Evolutionary conservation across 2,113 vertebrate species (phyloP).

Genomic region (Paradoxurus hermaphroditus): DNA sequence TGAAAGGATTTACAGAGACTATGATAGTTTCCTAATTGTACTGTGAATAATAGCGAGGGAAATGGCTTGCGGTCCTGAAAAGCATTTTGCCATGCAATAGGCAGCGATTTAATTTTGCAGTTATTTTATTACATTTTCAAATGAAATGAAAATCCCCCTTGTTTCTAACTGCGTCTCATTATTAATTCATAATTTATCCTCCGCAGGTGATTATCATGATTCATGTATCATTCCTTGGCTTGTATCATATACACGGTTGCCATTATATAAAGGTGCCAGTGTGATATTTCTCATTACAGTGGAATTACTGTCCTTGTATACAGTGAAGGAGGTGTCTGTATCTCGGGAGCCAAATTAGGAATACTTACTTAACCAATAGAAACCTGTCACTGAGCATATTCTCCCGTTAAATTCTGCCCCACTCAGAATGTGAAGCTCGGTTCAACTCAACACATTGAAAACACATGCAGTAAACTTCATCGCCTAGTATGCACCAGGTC

Average conservation of each 20-base stretch:
- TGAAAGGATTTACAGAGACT: slow-evolving; percentile 56
- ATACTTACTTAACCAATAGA: background rate
- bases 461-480: background rate
- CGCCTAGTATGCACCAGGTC: too few relatives aligned
- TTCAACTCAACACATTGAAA: background rate
- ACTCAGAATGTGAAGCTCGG: background rate
- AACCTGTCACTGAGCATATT: background rate
- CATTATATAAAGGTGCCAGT: slow-evolving; percentile 62
- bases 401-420: slow-evolving; percentile 15
- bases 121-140: slow-evolving; percentile 74
- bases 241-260: slow-evolving; percentile 54
- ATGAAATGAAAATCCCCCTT: slow-evolving; percentile 71
- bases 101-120: slow-evolving; percentile 64
- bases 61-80: slow-evolving; percentile 42
- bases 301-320: slow-evolving; percentile 17
- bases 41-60: slow-evolving; percentile 42
- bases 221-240: slow-evolving; percentile 51
- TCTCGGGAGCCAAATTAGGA: slow-evolving; percentile 46
- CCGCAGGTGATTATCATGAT: slow-evolving; percentile 65
- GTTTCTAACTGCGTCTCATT: slow-evolving; percentile 71
- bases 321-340: background rate
- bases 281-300: slow-evolving; percentile 62
- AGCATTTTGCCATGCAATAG: slow-evolving; percentile 49
- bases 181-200: slow-evolving; percentile 67
- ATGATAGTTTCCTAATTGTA: background rate